Evolutionary conservation across 2,113 vertebrate genomes (phyloP).

Genomic region (Ceyx margarethae): DNA sequence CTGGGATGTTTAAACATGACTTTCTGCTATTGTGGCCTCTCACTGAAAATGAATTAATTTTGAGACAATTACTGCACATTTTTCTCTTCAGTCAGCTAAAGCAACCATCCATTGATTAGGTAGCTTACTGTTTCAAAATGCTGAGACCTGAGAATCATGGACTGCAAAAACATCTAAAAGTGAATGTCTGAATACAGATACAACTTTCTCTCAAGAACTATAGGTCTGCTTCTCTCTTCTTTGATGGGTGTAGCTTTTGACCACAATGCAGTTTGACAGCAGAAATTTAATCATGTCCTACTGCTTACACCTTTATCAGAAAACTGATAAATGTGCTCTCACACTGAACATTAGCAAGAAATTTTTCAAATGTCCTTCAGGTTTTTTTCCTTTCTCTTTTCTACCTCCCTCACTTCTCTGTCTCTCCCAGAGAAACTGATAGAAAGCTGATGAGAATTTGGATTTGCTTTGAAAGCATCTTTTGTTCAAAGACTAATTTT

Average conservation of each 20-base stretch:
- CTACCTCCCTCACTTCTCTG: background rate
- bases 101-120: background rate
- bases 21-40: background rate
- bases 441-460: constrained; percentile 66
- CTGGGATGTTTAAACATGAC: background rate
- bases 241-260: background rate
- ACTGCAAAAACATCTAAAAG: background rate
- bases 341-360: constrained; percentile 20
- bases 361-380: constrained; percentile 72
- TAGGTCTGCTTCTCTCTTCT: background rate
- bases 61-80: background rate
- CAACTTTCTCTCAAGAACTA: background rate
- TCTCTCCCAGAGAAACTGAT: constrained; percentile 46
- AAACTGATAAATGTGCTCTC: constrained; percentile 29
- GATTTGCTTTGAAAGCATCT: constrained; percentile 71
- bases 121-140: background rate
- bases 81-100: background rate
- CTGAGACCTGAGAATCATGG: background rate
- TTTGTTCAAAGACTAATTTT: constrained; percentile 78
- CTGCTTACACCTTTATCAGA: constrained; percentile 17
- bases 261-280: background rate
- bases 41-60: background rate
- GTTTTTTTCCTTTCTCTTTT: background rate
- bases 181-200: background rate
- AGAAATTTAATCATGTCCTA: constrained; percentile 30